Base-by-base conservation (phyloP, 2,888 invertebrate species). In the Andrena bicolor region DNA sequence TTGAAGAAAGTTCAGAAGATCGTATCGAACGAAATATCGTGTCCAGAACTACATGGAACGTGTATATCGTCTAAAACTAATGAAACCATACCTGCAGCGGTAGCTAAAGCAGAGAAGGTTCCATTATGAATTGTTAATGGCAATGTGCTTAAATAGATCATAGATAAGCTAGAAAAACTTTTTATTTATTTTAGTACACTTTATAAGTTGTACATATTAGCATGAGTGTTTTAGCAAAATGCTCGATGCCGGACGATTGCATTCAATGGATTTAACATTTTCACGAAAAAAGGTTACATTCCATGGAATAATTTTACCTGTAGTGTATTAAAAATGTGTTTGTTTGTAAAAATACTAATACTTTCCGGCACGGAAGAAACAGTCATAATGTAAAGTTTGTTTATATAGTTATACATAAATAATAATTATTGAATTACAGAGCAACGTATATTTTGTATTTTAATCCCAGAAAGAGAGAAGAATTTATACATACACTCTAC, bases 31-130 rank as follows among this genome's bases (percentile, higher is more conserved):
- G 94, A 95, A 74, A 93, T 96, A 79, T 94, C 96, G 5, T 97
- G 97, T 93, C 97, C 97, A 16, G 96, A 96, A 85, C 95, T 98
- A 69, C 95, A 98, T 75, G 98, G 98, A 23, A 95, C 96, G 87
- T 96, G 96, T 90, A 96, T 96, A 88, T 95, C 96, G 90, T 96
- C 97, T 88, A 98, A 97, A 95, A 98, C 98, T 86, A 96, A 96
- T 93, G 98, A 98, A 94, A 96, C 96, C 94, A 97, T 98, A 95
- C 98, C 98, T 88, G 95, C 96, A 85, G 97, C 97, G 23, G 95
- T 98, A 89, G 96, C 95, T 86, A 96, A 95, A 90, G 95, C 95
- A 61, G 94, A 94, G 84, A 92, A 92, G 51, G 81, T 83, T 60
- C 75, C 80, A 32, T 30, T 74, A 58, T 71, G 68, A 76, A 81